Conservation (phyloP, 2,888 invertebrate species). For the Tigriopus californicus region DNA sequence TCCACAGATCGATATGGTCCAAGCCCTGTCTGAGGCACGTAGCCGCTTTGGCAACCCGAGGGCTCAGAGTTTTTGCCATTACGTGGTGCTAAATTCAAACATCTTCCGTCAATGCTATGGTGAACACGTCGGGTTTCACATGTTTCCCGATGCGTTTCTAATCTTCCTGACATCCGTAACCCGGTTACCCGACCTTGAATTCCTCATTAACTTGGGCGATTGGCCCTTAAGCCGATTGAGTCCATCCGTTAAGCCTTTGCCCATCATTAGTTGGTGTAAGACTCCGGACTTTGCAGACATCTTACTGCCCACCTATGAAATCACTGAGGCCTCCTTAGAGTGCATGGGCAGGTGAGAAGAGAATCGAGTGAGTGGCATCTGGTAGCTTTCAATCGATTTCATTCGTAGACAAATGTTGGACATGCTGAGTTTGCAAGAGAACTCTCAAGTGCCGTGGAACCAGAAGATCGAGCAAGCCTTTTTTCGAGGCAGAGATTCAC, state of each 20-base stretch:
- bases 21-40: too few species aligned
- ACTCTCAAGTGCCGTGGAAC: conserved; percentile 47
- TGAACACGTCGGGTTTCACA: conserved; percentile 82
- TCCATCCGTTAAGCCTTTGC: conserved; percentile 38
- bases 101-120: conserved; percentile 77
- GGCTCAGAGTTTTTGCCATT: conserved; percentile 72
- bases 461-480: conserved; percentile 53
- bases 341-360: conserved; percentile 63
- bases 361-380: conserved; percentile 3
- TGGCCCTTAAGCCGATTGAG: conserved; percentile 50
- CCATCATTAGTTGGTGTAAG: conserved; percentile 93
- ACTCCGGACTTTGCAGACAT: conserved; percentile 67
- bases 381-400: conserved; percentile 23
- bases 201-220: conserved; percentile 82
- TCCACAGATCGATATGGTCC: too few species aligned
- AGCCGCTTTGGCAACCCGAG: conserved; percentile 49
- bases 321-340: conserved; percentile 76
- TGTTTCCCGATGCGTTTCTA: conserved; percentile 76
- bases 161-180: conserved; percentile 62
- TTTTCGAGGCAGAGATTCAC: conserved; percentile 83
- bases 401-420: conserved; percentile 38
- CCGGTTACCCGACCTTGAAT: conserved; percentile 61
- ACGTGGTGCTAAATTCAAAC: conserved; percentile 60
- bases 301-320: conserved; percentile 82
- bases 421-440: conserved; percentile 72